A percentile compares a stretch with the other conserved stretches of the same genome.
phyloP scores from a whole-genome alignment of 2,888 invertebrate genomes.

The Matsumyia berberina region DNA sequence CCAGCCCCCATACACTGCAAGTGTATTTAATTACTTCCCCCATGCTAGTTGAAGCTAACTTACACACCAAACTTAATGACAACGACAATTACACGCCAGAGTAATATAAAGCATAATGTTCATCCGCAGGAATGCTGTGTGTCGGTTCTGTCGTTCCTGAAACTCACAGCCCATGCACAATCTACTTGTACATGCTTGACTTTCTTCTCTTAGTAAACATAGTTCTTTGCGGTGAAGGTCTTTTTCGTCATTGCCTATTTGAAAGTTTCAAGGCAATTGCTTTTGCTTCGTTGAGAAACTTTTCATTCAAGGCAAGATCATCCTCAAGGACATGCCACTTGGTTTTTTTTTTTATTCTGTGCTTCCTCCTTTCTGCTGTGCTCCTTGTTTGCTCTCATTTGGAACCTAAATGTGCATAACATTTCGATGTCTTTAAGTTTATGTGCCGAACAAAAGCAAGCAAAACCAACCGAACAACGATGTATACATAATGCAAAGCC shows the following conservation, averaged over 20 bases:
- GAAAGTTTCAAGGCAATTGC: slow-evolving; percentile 67
- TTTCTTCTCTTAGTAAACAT: slow-evolving; percentile 54
- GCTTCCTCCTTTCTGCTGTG: background rate
- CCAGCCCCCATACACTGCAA: slow-evolving; percentile 29
- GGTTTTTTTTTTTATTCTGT: slow-evolving; percentile 24
- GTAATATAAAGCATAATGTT: slow-evolving; percentile 66
- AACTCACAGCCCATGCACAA: slow-evolving; percentile 21
- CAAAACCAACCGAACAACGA: slow-evolving; percentile 49
- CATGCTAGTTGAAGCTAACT: slow-evolving; percentile 14
- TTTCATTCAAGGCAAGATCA: slow-evolving; percentile 57
- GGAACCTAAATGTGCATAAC: slow-evolving; percentile 60
- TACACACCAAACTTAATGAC: slow-evolving; percentile 62
- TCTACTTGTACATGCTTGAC: slow-evolving; percentile 60
- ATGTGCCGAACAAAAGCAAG: slow-evolving; percentile 20
- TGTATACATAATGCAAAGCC: slow-evolving; percentile 32
- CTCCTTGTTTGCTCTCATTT: slow-evolving; percentile 34
- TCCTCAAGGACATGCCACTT: slow-evolving; percentile 63
- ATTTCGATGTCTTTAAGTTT: slow-evolving; percentile 39
- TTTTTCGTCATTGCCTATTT: slow-evolving; percentile 53
- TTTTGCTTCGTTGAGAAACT: slow-evolving; percentile 47
- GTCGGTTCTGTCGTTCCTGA: background rate
- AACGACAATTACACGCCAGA: slow-evolving; percentile 70
- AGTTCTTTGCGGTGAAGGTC: slow-evolving; percentile 73
- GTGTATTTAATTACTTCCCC: slow-evolving; percentile 71
- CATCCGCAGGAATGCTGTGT: slow-evolving; percentile 43